A percentile compares a stretch with the other conserved stretches of the same genome.
Conservation (phyloP, 2,797 vertebrate species). For the Enteromius fasciolatus region DNA sequence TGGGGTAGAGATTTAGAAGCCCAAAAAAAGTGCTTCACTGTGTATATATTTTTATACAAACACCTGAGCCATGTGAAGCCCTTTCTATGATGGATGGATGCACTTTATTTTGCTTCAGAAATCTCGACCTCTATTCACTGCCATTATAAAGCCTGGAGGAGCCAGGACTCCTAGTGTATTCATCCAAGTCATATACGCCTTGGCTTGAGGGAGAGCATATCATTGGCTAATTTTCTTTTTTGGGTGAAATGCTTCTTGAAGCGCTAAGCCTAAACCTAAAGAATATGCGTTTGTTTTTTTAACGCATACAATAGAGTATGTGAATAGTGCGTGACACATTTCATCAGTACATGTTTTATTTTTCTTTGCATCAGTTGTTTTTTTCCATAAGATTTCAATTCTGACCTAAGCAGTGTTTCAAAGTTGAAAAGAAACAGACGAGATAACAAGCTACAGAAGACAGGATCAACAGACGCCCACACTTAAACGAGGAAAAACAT, state of each 20-base stretch:
- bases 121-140: background rate
- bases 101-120: no score
- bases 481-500: background rate
- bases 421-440: background rate
- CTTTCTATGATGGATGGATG: background rate
- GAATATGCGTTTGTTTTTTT: background rate
- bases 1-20: no score
- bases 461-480: no score
- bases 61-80: background rate
- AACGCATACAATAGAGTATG: background rate
- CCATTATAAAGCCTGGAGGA: background rate
- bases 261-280: background rate
- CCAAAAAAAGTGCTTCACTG: no score
- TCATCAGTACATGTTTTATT: no score
- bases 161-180: background rate
- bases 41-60: background rate
- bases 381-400: background rate
- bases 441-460: background rate
- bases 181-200: background rate
- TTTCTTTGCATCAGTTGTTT: background rate
- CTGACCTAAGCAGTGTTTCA: background rate
- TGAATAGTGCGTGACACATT: background rate
- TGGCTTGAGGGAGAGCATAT: background rate
- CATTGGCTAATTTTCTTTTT: background rate
- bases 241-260: background rate